phyloP scores from a whole-genome alignment of 2,797 vertebrate genomes.

The Chromobotia macracanthus region DNA sequence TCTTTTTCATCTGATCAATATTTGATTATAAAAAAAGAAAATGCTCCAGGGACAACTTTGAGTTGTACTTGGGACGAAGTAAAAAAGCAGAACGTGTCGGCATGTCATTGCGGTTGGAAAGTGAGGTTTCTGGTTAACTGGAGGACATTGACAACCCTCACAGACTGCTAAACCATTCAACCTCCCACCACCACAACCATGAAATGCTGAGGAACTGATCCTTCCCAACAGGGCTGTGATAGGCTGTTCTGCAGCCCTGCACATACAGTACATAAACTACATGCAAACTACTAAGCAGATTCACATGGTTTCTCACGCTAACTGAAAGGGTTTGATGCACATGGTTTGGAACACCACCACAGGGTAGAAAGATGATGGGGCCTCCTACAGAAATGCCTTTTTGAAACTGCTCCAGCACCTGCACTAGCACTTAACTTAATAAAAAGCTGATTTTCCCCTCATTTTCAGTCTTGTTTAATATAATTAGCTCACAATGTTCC shows the following conservation, averaged over 20 bases:
- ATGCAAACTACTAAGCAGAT: background rate
- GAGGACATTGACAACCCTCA: conserved; percentile 16
- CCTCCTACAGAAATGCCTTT: conserved; percentile 26
- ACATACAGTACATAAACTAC: background rate
- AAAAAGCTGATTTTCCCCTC: conserved; percentile 66
- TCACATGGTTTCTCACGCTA: background rate
- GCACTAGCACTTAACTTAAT: conserved; percentile 61
- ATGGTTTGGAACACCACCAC: conserved; percentile 34
- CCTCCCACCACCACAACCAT: conserved; percentile 27
- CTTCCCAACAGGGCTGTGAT: conserved; percentile 5
- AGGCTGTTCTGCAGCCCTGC: background rate
- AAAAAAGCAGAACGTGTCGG: conserved; percentile 39
- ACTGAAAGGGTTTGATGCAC: conserved; percentile 1
- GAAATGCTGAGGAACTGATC: conserved; percentile 14
- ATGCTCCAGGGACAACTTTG: background rate
- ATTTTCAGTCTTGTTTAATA: conserved; percentile 60
- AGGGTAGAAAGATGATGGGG: conserved; percentile 37
- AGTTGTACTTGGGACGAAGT: conserved; percentile 11
- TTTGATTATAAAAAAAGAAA: conserved; percentile 21
- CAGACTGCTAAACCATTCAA: conserved; percentile 32
- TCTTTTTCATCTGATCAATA: conserved; percentile 31
- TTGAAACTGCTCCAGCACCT: conserved; percentile 60
- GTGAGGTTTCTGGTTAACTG: conserved; percentile 31
- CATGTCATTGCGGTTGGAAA: conserved; percentile 57
- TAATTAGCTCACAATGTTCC: conserved; percentile 64